Percentiles rank a stretch among this genome's conserved stretches.
Evolutionary conservation across 2,797 vertebrate genomes (phyloP).

Genomic region (Furcifer pardalis): DNA sequence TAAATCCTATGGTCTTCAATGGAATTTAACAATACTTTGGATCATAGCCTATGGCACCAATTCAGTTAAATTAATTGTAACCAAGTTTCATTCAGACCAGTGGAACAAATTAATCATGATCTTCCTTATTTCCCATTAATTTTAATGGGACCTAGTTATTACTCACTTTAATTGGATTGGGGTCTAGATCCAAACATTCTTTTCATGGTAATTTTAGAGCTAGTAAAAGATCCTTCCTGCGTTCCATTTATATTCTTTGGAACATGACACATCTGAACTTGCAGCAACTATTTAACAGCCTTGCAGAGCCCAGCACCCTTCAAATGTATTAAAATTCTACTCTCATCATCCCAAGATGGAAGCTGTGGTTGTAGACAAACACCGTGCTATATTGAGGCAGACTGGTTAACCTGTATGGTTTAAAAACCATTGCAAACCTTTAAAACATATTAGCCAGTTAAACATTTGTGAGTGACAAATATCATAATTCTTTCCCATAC

Average conservation of each 20-base stretch:
- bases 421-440: slow-evolving; percentile 71
- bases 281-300: slow-evolving; percentile 27
- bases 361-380: too few species aligned
- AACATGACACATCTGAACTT: slow-evolving; percentile 45
- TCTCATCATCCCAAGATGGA: not conserved
- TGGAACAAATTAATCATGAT: not conserved
- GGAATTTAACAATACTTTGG: not conserved
- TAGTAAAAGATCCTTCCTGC: slow-evolving; percentile 37
- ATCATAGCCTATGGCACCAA: not conserved
- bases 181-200: not conserved
- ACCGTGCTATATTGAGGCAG: not conserved
- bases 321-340: not conserved
- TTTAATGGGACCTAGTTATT: not conserved
- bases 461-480: slow-evolving; percentile 71
- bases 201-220: slow-evolving; percentile 30
- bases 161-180: not conserved
- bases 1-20: not conserved
- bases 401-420: slow-evolving; percentile 63
- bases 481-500: slow-evolving; percentile 67
- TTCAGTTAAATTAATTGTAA: not conserved
- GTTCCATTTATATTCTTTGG: slow-evolving; percentile 15
- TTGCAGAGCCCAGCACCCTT: not conserved
- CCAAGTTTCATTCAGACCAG: not conserved
- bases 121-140: not conserved
- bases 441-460: slow-evolving; percentile 67